Base-by-base conservation (phyloP, 2,888 invertebrate species). In the Xestia xanthographa region DNA sequence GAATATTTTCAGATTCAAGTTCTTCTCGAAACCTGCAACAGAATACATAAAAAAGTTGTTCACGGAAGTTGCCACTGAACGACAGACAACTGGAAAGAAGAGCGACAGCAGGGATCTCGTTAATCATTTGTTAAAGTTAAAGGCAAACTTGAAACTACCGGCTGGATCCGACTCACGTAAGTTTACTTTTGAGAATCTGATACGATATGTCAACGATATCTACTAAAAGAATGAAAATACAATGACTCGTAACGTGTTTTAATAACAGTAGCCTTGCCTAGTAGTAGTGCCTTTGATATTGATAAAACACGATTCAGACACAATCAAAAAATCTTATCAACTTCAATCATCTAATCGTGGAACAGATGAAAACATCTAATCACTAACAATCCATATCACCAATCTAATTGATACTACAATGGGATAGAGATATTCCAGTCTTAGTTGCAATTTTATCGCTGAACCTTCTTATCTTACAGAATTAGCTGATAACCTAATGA, bases 401-500 rank as follows among this genome's bases (percentile, higher is more conserved):
- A 50, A 48, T 62, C n/a, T 11, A 43, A 56, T 22, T 48, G 5
- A 81, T 41, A 53, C 14, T 17, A 22, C 12, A 12, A 29, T 1
- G 6, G 9, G 20, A 22, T 5, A 26, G 17, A n/a, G n/a, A n/a
- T n/a, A n/a, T n/a, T 22, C 22, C 2, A 45, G 11, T 43, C 1
- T 17, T 41, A 45, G 70, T 63, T 69, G 1, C 17, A 53, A 66
- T 41, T 4, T 56, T 58, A 72, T 73, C n/a, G 17, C 62, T 38
- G 6, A n/a, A 43, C 20, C 43, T 26, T 62, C 67, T 66, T 68
- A 77, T 82, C 72, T 87, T 90, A 66, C 78, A 94, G 95, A 93
- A 76, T 83, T 93, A 29, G 93, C 93, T 26, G 94, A 95, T 72
- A 88, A 95, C 74, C 82, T 95, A 66, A 94, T 95, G 94, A 62